Evolutionary conservation across 1,140 invertebrate genomes (phyloP), one percentile per base, ranked within the genome.

Genomic region (Drosophila lacteicornis): DNA sequence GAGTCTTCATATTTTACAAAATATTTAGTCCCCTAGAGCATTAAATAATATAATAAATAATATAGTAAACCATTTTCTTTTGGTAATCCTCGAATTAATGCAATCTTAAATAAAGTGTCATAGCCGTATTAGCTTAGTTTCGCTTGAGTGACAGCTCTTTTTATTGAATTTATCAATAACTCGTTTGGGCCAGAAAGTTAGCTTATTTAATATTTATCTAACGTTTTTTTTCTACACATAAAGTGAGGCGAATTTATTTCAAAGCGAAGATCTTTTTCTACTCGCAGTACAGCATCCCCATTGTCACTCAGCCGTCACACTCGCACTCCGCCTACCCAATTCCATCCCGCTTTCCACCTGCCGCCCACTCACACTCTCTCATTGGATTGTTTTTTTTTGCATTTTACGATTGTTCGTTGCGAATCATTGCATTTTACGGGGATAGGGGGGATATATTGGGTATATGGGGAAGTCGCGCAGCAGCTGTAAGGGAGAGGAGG

Each of bases 371-470:
- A 11, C 40, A 7, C 50, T 19, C 43, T 11, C 30, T 30, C 57
- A n/a, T 36, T 55, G 45, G 74, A 70, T 19, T 69, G 22, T 25
- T 25, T 69, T 80, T 22, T 38, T 60, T 63, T 73, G 67, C 67
- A 78, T 61, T 87, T 82, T 73, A 79, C 81, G 82, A 79, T 79
- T 60, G 56, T 62, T 82, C 79, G 74, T 82, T 82, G 75, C 79
- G 67, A 73, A 82, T 71, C 80, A 75, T 79, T 79, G 69, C 40
- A 79, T 67, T 78, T 67, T 68, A 63, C 53, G 36, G 38, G 43
- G 19, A 56, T 30, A 30, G 27, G 51, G 51, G 51, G 51, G 33
- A 55, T 55, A 55, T 56, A 56, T 56, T 40, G 53, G 53, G 19
- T 56, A 40, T 40, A 40, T 25, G 53, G 53, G 15, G n/a, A 55